A percentile compares a stretch with the other conserved stretches of the same genome.
Evolutionary conservation across 1,140 invertebrate species (phyloP).

Genomic region (Oreohelix idahoensis): DNA sequence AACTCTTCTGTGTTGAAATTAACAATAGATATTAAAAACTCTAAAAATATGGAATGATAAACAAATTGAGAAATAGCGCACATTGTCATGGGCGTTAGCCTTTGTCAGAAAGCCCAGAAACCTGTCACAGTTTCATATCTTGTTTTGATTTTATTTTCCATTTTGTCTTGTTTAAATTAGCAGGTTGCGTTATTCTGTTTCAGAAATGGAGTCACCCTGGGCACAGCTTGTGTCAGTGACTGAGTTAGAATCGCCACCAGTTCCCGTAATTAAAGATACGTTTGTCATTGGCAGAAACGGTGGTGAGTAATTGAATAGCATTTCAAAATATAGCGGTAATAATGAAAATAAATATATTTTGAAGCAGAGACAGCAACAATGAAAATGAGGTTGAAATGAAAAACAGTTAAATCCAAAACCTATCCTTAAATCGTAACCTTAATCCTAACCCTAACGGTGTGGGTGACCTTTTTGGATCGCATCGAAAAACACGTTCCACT

Average conservation of each 20-base stretch:
- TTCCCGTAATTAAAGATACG: conserved; percentile 50
- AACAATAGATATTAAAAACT: too few relatives aligned
- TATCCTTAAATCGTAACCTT: neutral
- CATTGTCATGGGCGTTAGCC: too few relatives aligned
- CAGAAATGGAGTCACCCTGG: conserved; percentile 46
- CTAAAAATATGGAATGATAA: too few relatives aligned
- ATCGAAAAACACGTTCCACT: neutral
- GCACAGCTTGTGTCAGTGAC: conserved; percentile 63
- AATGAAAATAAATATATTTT: too few relatives aligned
- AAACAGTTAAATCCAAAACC: neutral
- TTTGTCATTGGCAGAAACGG: conserved; percentile 59
- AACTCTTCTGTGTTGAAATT: too few relatives aligned
- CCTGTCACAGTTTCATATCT: too few relatives aligned
- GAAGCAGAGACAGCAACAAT: neutral
- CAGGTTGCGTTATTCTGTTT: neutral
- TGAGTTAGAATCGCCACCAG: conserved; percentile 56
- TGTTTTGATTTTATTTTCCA: too few relatives aligned
- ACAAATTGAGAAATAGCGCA: too few relatives aligned
- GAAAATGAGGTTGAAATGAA: neutral
- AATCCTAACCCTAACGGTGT: too few relatives aligned
- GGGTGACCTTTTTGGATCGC: too few relatives aligned
- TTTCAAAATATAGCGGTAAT: too few relatives aligned
- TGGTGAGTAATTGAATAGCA: conserved; percentile 44
- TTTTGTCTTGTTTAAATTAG: neutral
- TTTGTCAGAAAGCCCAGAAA: too few relatives aligned